Percentiles rank a stretch among this genome's conserved stretches.
Conservation (phyloP, 2,888 invertebrate species). For the Bombylius major region DNA sequence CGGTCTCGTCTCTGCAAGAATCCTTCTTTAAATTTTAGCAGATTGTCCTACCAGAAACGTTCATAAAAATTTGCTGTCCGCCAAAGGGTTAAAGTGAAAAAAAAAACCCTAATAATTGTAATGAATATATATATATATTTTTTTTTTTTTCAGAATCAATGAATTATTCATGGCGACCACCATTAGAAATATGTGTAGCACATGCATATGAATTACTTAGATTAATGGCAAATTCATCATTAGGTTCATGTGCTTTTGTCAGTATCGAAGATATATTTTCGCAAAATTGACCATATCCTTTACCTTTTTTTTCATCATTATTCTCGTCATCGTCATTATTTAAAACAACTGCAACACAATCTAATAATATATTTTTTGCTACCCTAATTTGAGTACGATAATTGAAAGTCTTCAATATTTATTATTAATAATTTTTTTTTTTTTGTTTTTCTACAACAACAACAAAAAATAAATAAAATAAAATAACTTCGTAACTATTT, state of each 20-base stretch:
- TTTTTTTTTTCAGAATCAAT: conserved; percentile 59
- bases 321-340: conserved; percentile 19
- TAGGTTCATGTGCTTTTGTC: conserved; percentile 92
- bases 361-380: conserved; percentile 21
- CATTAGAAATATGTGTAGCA: conserved; percentile 82
- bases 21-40: no score
- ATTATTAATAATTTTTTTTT: no score
- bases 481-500: no score
- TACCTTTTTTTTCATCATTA: conserved; percentile 28
- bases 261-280: conserved; percentile 69
- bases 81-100: no score
- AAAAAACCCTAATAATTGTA: no score
- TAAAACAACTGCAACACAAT: conserved; percentile 2
- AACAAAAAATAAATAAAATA: no score
- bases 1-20: no score
- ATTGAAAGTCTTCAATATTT: neutral
- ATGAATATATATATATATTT: no score
- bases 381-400: conserved; percentile 18
- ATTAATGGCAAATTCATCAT: conserved; percentile 77
- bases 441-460: no score
- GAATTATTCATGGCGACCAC: conserved; percentile 80
- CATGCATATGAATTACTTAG: conserved; percentile 82
- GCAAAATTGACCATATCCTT: conserved; percentile 35
- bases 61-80: no score
- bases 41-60: no score